Evolutionary conservation across 2,113 vertebrate species (phyloP), one percentile per base, ranked within the genome.

Genomic region (Parotia lawesii): DNA sequence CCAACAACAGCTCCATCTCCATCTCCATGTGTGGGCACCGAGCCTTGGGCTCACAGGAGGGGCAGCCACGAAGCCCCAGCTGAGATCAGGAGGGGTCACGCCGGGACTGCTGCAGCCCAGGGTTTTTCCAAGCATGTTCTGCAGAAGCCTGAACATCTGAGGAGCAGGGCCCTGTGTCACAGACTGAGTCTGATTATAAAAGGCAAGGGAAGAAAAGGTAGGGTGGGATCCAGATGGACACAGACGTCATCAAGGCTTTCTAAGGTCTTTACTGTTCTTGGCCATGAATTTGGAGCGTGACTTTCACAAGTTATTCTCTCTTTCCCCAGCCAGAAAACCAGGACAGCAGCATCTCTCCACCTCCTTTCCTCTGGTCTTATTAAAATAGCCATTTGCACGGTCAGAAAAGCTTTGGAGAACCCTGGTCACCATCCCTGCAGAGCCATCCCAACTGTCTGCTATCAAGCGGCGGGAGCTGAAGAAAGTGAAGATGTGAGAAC

Each of bases 51-150:
- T 51, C 45, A 8, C 50, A 28, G 69, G 22, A 60, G 90, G 75
- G 56, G n/a, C 83, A 48, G 64, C 27, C 54, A 80, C 1, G 0
- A 8, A 71, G 38, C 29, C 6, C 3, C 2, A 2, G 18, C 0
- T 15, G 10, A 0, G 18, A 58, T 29, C 83, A 66, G 37, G 42
- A 89, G 47, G 31, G 77, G 78, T 89, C 90, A 78, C 40, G 2
- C 25, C 2, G 1, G 80, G 74, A 64, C 61, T 73, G 50, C 82
- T 83, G 44, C 54, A 66, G 51, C 47, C 83, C 27, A 8, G 73
- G 44, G 37, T 0, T 58, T 35, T 9, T 20, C 45, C 48, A 79
- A 16, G 62, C 12, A 1, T 5, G 29, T 23, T 70, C 33, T 70
- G 48, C 66, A 74, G 72, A 11, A 50, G 33, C 38, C 71, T 54